Base-by-base conservation (phyloP, 2,797 vertebrate species). In the Sciaenops ocellatus region DNA sequence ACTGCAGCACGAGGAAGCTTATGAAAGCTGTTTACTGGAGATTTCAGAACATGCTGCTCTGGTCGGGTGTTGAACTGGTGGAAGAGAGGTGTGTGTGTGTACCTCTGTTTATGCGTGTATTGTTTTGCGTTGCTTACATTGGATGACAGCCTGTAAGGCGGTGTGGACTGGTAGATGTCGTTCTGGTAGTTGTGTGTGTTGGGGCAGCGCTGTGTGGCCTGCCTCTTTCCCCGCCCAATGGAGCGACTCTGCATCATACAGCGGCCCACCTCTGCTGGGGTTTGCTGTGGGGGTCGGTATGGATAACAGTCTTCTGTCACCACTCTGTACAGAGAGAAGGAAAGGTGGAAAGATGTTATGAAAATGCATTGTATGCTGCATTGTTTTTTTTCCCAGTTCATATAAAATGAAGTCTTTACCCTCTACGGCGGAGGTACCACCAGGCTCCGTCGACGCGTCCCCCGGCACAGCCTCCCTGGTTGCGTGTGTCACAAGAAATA, bases 171-270 rank as follows among this genome's bases (percentile, higher is more conserved):
- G 85, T 98, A 98, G 89, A 99, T 96, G 51, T 93, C 88, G 26
- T 98, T 99, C 30, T 97, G 96, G 91, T 97, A 93, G 92, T 94
- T 96, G 41, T 96, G 83, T 51, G 69, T 76, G 88, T 97, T 99
- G 84, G 98, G 98, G 87, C 98, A 99, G 0, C 89, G 96, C 44
- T 95, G 93, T 0, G 94, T 95, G 64, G 96, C 95, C 88, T 96
- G 98, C 1, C 98, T 96, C 93, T 99, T 99, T 46, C 98, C 98
- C 17, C 98, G 90, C 18, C 98, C 98, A 10, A 95, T 91, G 0
- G 97, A 95, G 54, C 96, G 97, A 65, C 97, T 99, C 87, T 97
- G 97, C 98, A 99, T 99, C 98, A 99, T 99, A 64, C 98, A 99
- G 76, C 90, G 96, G 42, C 87, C 88, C 0, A 89, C 72, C 0